Conservation (phyloP, 2,797 vertebrate species). For the Emys orbicularis region DNA sequence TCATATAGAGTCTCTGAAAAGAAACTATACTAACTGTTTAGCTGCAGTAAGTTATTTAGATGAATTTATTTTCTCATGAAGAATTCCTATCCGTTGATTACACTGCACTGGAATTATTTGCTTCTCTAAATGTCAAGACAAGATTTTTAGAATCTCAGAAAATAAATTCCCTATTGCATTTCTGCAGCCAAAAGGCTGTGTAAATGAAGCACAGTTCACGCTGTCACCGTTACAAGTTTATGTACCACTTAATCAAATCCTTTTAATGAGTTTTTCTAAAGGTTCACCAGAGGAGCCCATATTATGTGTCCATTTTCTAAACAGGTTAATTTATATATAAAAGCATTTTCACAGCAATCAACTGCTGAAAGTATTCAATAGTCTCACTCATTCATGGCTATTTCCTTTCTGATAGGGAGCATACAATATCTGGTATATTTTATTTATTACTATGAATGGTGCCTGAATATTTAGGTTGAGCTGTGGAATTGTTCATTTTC, state of each 20-base stretch:
- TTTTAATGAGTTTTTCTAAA: background rate
- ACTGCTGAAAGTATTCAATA: background rate
- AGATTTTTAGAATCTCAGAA: background rate
- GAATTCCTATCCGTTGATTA: background rate
- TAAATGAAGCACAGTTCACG: background rate
- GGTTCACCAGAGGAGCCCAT: background rate
- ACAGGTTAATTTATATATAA: background rate
- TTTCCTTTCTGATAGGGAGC: background rate
- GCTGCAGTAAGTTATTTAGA: background rate
- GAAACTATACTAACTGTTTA: rapidly evolving
- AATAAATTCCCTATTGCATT: background rate
- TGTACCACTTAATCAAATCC: background rate
- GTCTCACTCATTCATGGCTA: background rate
- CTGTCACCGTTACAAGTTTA: background rate
- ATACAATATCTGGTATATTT: background rate
- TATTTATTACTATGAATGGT: background rate
- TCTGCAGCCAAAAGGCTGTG: background rate
- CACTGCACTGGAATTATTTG: background rate
- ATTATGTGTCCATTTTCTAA: background rate
- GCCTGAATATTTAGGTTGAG: background rate
- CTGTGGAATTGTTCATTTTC: background rate
- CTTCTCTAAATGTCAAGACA: background rate
- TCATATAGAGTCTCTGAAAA: rapidly evolving
- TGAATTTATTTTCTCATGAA: background rate
- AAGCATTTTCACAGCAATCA: background rate